These are phyloP conservation scores for Zaprionus camerounensis DNA, from an alignment of 1,140 invertebrate species.

Conservation along the genomic window DNA sequence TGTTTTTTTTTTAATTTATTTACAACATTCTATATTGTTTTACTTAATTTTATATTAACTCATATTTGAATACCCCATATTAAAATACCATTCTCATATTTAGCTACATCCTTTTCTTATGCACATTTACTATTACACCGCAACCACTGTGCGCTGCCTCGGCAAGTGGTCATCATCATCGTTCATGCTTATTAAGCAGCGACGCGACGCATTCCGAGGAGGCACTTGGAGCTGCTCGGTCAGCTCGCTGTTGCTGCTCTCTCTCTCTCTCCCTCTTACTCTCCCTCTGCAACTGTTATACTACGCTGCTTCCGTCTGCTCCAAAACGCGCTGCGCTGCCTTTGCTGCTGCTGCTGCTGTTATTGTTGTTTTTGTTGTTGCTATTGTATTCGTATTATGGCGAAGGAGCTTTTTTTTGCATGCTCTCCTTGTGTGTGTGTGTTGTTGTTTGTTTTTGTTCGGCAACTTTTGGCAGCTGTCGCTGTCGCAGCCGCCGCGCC, in stretches of 20 bases:
- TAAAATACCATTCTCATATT: neutral
- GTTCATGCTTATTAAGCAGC: conserved; percentile 44
- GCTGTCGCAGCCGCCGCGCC: neutral
- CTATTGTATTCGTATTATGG: conserved; percentile 30
- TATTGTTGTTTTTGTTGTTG: conserved; percentile 4
- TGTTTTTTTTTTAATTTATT: too few relatives aligned
- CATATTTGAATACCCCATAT: too few relatives aligned
- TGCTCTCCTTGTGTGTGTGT: conserved; percentile 44
- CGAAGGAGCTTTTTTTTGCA: conserved; percentile 55
- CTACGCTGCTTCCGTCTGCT: conserved; percentile 15
- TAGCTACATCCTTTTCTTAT: neutral
- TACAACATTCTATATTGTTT: too few relatives aligned
- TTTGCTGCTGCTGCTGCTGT: neutral
- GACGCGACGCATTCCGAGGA: neutral
- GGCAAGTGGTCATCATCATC: conserved; percentile 39
- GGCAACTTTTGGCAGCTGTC: conserved; percentile 36
- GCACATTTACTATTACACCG: neutral
- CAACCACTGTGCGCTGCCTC: conserved; percentile 19
- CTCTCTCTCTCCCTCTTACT: neutral
- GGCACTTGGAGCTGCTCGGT: neutral
- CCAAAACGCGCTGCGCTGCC: neutral
- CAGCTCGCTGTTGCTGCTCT: conserved; percentile 10
- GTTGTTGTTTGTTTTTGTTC: conserved; percentile 48
- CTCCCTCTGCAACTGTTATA: conserved; percentile 59
- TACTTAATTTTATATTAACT: too few relatives aligned